Evolutionary conservation across 2,888 invertebrate genomes (phyloP).

Genomic region (Nymphalis c-album): DNA sequence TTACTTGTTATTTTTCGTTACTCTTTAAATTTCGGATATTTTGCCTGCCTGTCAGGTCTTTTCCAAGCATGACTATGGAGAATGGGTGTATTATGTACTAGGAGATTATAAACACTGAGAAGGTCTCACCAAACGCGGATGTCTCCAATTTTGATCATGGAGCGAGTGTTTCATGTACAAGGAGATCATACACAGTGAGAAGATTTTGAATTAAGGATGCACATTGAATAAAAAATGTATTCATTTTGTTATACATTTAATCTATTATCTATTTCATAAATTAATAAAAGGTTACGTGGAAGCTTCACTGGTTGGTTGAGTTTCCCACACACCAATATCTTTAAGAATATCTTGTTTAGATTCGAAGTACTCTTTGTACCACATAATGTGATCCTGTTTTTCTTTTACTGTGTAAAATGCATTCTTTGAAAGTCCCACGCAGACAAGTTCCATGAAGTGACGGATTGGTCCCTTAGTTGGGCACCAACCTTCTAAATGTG

Average conservation of each 20-base stretch:
- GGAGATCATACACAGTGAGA: too few relatives aligned
- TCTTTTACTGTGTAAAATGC: slow-evolving; percentile 93
- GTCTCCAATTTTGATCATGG: too few relatives aligned
- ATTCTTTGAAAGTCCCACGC: slow-evolving; percentile 96
- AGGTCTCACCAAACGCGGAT: too few relatives aligned
- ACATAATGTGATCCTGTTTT: slow-evolving; percentile 93
- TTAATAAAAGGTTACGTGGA: slow-evolving; percentile 43
- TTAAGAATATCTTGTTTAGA: slow-evolving; percentile 87
- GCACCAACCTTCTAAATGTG: slow-evolving; percentile 93
- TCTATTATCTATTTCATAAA: slow-evolving; percentile 34
- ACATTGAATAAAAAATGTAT: neutral
- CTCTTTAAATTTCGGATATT: too few relatives aligned
- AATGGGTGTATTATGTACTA: too few relatives aligned
- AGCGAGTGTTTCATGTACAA: too few relatives aligned
- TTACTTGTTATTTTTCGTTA: too few relatives aligned
- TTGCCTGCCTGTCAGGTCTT: too few relatives aligned
- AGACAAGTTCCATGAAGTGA: slow-evolving; percentile 98
- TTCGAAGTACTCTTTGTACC: slow-evolving; percentile 95
- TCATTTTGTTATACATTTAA: slow-evolving; percentile 9
- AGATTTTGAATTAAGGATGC: neutral
- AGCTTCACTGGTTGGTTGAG: slow-evolving; percentile 46
- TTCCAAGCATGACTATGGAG: too few relatives aligned
- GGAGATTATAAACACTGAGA: too few relatives aligned
- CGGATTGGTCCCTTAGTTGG: slow-evolving; percentile 94
- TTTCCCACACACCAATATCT: slow-evolving; percentile 83